phyloP scores from a whole-genome alignment of 35 echinoderm and acorn worm genomes.

The Holothuria glaberrima region DNA sequence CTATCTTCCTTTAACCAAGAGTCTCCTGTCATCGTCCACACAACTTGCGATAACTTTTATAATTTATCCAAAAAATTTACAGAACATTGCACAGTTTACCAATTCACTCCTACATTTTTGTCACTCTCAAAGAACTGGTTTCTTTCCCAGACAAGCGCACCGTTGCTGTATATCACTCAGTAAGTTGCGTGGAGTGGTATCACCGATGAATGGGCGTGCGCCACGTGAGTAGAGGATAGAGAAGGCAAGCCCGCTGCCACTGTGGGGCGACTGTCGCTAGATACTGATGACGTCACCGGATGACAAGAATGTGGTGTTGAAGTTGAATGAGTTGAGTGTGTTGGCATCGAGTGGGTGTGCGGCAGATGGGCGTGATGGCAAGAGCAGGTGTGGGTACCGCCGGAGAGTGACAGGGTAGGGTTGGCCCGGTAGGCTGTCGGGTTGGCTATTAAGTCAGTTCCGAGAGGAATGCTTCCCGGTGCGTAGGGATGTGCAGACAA shows the following conservation, averaged over 20 bases:
- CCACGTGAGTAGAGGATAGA: background rate
- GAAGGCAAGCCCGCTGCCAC: constrained; percentile 30
- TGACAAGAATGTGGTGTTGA: constrained; percentile 50
- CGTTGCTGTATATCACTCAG: background rate
- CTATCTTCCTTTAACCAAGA: too few species aligned
- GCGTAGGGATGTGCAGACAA: constrained; percentile 54
- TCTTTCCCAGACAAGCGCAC: too few species aligned
- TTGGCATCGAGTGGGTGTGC: background rate
- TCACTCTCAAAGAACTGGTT: too few species aligned
- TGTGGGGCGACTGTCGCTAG: constrained; percentile 24
- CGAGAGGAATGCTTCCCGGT: background rate
- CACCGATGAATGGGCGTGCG: constrained; percentile 36
- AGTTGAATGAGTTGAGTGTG: constrained; percentile 37
- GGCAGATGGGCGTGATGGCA: constrained; percentile 51
- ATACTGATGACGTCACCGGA: constrained; percentile 42
- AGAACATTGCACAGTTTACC: too few species aligned
- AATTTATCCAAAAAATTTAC: too few species aligned
- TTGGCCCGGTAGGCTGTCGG: constrained; percentile 14
- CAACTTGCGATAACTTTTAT: too few species aligned
- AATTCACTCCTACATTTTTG: too few species aligned
- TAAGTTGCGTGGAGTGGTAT: constrained; percentile 49
- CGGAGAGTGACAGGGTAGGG: background rate
- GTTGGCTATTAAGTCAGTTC: constrained; percentile 25
- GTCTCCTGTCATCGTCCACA: too few species aligned
- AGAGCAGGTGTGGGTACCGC: constrained; percentile 52